Base-by-base conservation (phyloP, 2,797 vertebrate species). In the Acanthis flammea region DNA sequence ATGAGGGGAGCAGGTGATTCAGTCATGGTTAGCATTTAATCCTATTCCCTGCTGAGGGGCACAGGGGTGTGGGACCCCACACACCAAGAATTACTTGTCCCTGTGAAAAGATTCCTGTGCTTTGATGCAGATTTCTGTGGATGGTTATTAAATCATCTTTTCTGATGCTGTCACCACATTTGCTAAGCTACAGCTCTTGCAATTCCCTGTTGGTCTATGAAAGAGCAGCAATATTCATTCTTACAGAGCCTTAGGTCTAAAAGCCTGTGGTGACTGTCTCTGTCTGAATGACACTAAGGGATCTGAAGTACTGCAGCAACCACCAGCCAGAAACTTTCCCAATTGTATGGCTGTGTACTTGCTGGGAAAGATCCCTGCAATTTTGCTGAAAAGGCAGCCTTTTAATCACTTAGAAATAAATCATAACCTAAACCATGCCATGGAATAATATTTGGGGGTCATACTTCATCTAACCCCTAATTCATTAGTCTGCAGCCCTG, bases 11-110 rank as follows among this genome's bases (percentile, higher is more conserved):
- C 18, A 37, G 30, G 66, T 18, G 30, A 41, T 54, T 68, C 4
- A 44, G 7, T 30, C 0, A 0, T 2, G 1, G 54, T 57, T 1
- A 6, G 13, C 5, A 24, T 74, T 74, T 11, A 4, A 44, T 55
- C 16, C 60, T 33, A 0, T 63, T 68, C 84, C 44, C 24, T 65
- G 27, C 21, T 22, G 62, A 42, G 24, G 5, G 17, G 3, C 50
- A 28, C 1, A 1, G 47, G 41, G 75, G 3, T 1, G 1, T 57
- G 48, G n/a, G 57, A 93, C 53, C 42, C 9, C 6, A 1, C 4
- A 39, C 4, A 35, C 7, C 25, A 51, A 35, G 25, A 31, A 65
- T 80, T 90, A 63, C 19, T 54, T 3, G 1, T 45, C 42, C 30
- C 15, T 35, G 28, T 63, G 37, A 63, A 68, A 78, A 53, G 25